Conservation (phyloP, 2,113 vertebrate genomes). For the Rattus rattus region DNA sequence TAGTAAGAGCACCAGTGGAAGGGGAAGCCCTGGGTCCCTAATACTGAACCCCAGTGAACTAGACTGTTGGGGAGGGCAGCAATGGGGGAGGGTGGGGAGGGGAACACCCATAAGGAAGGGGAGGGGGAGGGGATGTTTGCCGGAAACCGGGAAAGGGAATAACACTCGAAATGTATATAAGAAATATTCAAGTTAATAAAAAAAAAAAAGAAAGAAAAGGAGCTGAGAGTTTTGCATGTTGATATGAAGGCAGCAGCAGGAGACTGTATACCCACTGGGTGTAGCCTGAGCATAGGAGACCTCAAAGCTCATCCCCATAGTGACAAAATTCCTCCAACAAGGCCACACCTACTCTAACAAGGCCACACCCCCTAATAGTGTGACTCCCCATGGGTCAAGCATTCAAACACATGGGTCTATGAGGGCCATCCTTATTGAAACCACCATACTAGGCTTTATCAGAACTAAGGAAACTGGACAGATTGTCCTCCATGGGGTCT, state of each 20-base stretch:
- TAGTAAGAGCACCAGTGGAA: too few species aligned
- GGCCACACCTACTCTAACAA: not conserved
- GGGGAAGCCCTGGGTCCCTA: too few species aligned
- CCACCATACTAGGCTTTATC: not conserved
- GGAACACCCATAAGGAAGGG: too few species aligned
- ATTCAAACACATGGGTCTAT: not conserved
- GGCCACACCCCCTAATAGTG: not conserved
- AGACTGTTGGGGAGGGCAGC: too few species aligned
- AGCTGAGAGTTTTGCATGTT: not conserved
- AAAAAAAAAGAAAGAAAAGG: too few species aligned
- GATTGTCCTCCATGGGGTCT: rapidly evolving
- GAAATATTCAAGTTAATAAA: too few species aligned
- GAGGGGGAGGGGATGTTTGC: too few species aligned
- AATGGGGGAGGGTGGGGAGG: too few species aligned
- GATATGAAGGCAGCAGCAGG: not conserved
- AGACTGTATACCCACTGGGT: not conserved
- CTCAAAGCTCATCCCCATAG: not conserved
- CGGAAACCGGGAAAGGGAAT: too few species aligned
- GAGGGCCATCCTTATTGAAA: not conserved
- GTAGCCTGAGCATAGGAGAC: not conserved
- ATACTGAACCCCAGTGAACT: too few species aligned
- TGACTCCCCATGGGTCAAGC: not conserved
- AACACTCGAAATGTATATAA: too few species aligned
- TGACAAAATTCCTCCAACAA: too few species aligned
- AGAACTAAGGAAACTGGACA: not conserved